Evolutionary conservation across 2,113 vertebrate genomes (phyloP).

Genomic region (Brachyhypopomus gauderio): DNA sequence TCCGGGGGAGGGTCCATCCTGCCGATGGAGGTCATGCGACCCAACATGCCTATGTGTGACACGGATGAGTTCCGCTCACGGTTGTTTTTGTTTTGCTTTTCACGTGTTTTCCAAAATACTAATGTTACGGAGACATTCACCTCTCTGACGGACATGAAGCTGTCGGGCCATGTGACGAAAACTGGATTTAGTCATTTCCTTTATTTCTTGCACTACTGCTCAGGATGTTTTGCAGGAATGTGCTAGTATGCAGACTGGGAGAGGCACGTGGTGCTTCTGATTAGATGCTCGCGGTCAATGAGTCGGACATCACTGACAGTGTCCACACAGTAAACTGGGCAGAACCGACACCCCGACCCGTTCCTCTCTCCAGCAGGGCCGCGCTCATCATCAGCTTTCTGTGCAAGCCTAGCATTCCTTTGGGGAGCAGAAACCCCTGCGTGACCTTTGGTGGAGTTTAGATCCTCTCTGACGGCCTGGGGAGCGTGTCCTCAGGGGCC

Average conservation of each 20-base stretch:
- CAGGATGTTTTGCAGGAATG: background rate
- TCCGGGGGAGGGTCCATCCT: constrained; percentile 14
- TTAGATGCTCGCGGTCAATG: constrained; percentile 4
- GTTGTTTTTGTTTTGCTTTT: constrained; percentile 26
- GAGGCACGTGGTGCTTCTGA: background rate
- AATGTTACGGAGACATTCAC: constrained; percentile 7
- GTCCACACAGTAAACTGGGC: constrained; percentile 7
- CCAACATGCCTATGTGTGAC: background rate
- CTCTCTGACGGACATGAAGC: background rate
- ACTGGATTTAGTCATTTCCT: background rate
- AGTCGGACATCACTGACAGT: background rate
- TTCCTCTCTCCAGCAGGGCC: constrained; percentile 23
- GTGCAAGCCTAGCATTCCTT: constrained; percentile 65
- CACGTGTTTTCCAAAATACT: background rate
- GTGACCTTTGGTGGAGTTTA: constrained; percentile 39
- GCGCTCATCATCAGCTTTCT: constrained; percentile 49
- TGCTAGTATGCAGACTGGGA: background rate
- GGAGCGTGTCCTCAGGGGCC: constrained; percentile 57
- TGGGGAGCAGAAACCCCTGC: constrained; percentile 58
- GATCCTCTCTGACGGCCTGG: constrained; percentile 52
- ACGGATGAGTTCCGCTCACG: background rate
- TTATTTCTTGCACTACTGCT: background rate
- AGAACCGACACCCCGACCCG: constrained; percentile 40
- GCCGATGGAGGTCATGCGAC: constrained; percentile 35
- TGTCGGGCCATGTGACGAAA: constrained; percentile 4